Percentiles rank a stretch among this genome's conserved stretches.
These are phyloP conservation scores for Glaucopsyche alexis DNA, from an alignment of 2,888 invertebrate genomes.

Conservation along the genomic window DNA sequence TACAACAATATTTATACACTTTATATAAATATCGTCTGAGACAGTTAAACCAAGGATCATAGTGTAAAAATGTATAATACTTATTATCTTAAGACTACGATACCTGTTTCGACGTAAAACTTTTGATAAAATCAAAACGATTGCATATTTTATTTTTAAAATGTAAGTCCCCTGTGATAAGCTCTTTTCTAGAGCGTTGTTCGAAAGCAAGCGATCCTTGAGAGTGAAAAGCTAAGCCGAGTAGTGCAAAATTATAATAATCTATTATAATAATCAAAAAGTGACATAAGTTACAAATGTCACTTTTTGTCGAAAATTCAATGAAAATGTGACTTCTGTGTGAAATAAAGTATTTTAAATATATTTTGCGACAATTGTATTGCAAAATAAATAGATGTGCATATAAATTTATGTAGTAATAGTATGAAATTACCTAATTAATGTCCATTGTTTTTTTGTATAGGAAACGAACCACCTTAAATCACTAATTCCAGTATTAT, in stretches of 20 bases:
- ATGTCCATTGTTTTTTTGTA: no score
- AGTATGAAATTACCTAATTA: no score
- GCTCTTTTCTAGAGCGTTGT: slow-evolving; percentile 36
- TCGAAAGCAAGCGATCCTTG: slow-evolving; percentile 33
- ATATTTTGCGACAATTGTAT: no score
- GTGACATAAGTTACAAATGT: no score
- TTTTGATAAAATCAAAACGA: slow-evolving; percentile 32
- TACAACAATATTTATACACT: slow-evolving; percentile 67
- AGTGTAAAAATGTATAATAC: slow-evolving; percentile 34
- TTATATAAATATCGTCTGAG: slow-evolving; percentile 51
- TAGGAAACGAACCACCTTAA: slow-evolving; percentile 31
- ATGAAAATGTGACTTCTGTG: no score
- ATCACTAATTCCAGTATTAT: slow-evolving; percentile 31
- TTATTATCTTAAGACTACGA: slow-evolving; percentile 48
- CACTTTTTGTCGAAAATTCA: no score
- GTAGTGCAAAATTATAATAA: slow-evolving; percentile 39
- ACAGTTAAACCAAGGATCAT: slow-evolving; percentile 37
- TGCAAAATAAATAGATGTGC: no score
- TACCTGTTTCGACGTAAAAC: slow-evolving; percentile 38
- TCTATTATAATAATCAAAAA: no score
- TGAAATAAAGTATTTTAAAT: no score
- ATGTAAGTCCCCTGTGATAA: slow-evolving; percentile 35
- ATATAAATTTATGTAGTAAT: no score
- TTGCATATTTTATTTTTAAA: slow-evolving; percentile 10
- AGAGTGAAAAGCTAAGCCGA: slow-evolving; percentile 37